These are phyloP conservation scores for Blastobasis lacticolella DNA, from an alignment of 2,888 invertebrate species.

Conservation along the genomic window DNA sequence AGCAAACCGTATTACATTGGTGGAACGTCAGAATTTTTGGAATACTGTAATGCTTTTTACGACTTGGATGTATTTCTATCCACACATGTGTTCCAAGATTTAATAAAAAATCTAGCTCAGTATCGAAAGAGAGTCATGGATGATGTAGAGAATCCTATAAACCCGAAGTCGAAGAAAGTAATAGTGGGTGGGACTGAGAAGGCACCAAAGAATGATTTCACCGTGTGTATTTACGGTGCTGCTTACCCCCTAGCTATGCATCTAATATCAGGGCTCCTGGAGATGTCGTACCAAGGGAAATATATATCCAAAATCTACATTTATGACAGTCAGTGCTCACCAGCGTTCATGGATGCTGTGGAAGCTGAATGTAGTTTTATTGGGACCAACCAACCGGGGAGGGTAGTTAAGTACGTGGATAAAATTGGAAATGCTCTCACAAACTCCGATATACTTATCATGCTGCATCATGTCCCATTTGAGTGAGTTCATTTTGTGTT, in stretches of 20 bases:
- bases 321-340: constrained; percentile 36
- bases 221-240: constrained; percentile 51
- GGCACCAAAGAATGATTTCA: constrained; percentile 23
- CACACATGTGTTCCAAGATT: constrained; percentile 35
- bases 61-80: constrained; percentile 46
- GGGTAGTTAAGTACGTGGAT: constrained; percentile 48
- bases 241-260: constrained; percentile 41
- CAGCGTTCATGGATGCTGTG: constrained; percentile 38
- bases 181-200: constrained; percentile 7
- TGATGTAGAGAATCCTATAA: constrained; percentile 13
- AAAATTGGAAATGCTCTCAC: constrained; percentile 60
- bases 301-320: constrained; percentile 46
- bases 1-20: constrained; percentile 75
- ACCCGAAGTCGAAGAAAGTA: neutral
- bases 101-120: constrained; percentile 38
- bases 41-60: constrained; percentile 77
- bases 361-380: constrained; percentile 50
- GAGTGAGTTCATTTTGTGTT: constrained; percentile 28
- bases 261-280: constrained; percentile 48
- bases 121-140: constrained; percentile 30
- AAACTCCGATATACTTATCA: constrained; percentile 65
- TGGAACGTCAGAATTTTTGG: constrained; percentile 74
- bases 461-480: constrained; percentile 60
- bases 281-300: constrained; percentile 28
- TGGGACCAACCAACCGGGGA: constrained; percentile 32